Evolutionary conservation across 2,888 invertebrate genomes (phyloP).

Genomic region (Philhelius pedissequus): DNA sequence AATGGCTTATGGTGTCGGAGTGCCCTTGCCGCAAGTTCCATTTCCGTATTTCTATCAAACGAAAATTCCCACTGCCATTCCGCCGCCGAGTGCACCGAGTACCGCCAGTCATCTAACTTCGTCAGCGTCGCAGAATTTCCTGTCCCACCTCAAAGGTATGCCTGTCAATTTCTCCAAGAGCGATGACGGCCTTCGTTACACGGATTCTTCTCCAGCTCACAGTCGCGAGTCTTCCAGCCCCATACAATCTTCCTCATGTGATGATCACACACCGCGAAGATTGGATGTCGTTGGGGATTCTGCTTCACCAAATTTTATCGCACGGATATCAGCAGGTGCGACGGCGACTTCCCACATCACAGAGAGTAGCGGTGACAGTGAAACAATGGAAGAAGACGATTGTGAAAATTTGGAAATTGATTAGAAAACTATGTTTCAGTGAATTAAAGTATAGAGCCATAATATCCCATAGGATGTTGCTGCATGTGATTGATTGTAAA

Average conservation of each 20-base stretch:
- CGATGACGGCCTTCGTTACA: conserved; percentile 37
- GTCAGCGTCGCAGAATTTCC: conserved; percentile 64
- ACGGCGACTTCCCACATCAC: conserved; percentile 21
- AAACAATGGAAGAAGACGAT: conserved; percentile 75
- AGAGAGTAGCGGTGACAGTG: conserved; percentile 66
- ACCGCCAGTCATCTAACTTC: conserved; percentile 38
- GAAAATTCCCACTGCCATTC: conserved; percentile 77
- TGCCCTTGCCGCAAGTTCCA: conserved; percentile 77
- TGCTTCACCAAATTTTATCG: conserved; percentile 34
- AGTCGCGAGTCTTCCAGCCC: conserved; percentile 53
- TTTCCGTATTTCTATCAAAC: conserved; percentile 78
- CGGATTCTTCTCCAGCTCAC: conserved; percentile 55
- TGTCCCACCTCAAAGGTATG: conserved; percentile 66
- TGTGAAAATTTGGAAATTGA: conserved; percentile 79
- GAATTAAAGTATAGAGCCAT: not conserved
- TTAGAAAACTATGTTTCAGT: conserved; percentile 63
- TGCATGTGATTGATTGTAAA: conserved; percentile 59
- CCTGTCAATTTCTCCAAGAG: conserved; percentile 57
- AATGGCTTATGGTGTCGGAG: conserved; percentile 77
- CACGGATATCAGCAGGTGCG: conserved; percentile 23
- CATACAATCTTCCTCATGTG: conserved; percentile 44
- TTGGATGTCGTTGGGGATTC: conserved; percentile 49
- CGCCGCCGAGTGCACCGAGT: conserved; percentile 72
- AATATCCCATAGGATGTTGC: not conserved
- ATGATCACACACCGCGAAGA: conserved; percentile 44